Evolutionary conservation across 2,113 vertebrate genomes (phyloP).

Genomic region (Brienomyrus longianalis): DNA sequence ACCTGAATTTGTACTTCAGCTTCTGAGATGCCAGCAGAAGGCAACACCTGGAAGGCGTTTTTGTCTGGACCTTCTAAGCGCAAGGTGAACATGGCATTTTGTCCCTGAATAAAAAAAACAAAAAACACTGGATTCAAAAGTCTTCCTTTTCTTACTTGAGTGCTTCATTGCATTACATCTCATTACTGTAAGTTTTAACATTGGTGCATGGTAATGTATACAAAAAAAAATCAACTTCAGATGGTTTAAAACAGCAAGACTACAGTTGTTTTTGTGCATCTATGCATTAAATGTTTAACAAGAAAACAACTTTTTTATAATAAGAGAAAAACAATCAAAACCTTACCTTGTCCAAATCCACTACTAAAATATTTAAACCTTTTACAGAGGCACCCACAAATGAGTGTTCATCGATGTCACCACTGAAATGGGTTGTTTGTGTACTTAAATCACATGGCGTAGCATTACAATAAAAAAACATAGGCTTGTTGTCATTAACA

Average conservation of each 20-base stretch:
- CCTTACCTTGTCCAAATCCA: constrained; percentile 71
- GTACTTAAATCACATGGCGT: constrained; percentile 50
- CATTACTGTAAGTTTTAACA: background rate
- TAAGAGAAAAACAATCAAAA: background rate
- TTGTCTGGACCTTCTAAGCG: constrained; percentile 54
- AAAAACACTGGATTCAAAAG: background rate
- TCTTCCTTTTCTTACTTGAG: background rate
- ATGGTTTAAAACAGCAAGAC: background rate
- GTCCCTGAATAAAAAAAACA: constrained; percentile 50
- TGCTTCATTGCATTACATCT: background rate
- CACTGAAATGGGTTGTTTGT: constrained; percentile 49
- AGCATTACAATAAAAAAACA: constrained; percentile 70
- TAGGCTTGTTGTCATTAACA: constrained; percentile 74
- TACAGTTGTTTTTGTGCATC: background rate
- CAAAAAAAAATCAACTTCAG: background rate
- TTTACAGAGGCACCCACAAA: constrained; percentile 52
- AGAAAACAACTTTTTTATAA: background rate
- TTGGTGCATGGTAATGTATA: background rate
- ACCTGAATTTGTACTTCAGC: constrained; percentile 67
- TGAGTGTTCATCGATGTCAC: constrained; percentile 66
- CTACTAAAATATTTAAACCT: constrained; percentile 62
- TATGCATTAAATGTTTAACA: background rate
- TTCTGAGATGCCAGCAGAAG: constrained; percentile 32
- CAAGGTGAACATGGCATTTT: constrained; percentile 60
- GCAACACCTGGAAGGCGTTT: constrained; percentile 65